phyloP scores from a whole-genome alignment of 2,888 invertebrate species.

The Nebria salina region DNA sequence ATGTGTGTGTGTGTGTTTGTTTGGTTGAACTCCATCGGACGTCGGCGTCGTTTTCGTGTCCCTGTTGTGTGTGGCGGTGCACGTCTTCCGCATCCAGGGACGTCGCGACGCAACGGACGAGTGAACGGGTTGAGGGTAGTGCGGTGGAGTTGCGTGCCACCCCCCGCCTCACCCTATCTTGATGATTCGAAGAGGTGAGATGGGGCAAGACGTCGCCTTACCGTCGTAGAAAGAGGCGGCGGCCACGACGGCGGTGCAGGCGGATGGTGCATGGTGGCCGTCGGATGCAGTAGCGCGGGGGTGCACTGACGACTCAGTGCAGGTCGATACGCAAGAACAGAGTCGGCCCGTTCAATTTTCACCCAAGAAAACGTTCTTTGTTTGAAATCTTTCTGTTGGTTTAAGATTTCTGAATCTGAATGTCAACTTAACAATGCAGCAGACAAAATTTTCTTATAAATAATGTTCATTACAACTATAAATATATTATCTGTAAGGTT shows the following conservation, averaged over 20 bases:
- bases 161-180: neutral
- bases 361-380: slow-evolving; percentile 8
- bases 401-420: neutral
- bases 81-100: slow-evolving; percentile 15
- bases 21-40: neutral
- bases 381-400: neutral
- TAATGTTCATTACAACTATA: too few species aligned
- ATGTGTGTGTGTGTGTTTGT: slow-evolving; percentile 7
- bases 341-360: slow-evolving; percentile 10
- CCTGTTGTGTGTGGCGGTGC: neutral
- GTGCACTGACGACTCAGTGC: slow-evolving; percentile 18
- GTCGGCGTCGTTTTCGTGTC: slow-evolving; percentile 4
- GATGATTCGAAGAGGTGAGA: neutral
- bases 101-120: neutral
- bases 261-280: slow-evolving; percentile 38
- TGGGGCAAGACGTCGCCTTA: slow-evolving; percentile 1
- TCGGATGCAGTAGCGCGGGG: slow-evolving; percentile 28
- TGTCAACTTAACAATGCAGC: too few species aligned
- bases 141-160: slow-evolving; percentile 1
- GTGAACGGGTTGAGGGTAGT: neutral
- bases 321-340: slow-evolving; percentile 45
- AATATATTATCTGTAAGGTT: too few species aligned
- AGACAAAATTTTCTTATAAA: too few species aligned
- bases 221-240: neutral
- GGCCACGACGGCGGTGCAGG: slow-evolving; percentile 2